Conservation (phyloP, 2,888 invertebrate species). For the Pocota personata region DNA sequence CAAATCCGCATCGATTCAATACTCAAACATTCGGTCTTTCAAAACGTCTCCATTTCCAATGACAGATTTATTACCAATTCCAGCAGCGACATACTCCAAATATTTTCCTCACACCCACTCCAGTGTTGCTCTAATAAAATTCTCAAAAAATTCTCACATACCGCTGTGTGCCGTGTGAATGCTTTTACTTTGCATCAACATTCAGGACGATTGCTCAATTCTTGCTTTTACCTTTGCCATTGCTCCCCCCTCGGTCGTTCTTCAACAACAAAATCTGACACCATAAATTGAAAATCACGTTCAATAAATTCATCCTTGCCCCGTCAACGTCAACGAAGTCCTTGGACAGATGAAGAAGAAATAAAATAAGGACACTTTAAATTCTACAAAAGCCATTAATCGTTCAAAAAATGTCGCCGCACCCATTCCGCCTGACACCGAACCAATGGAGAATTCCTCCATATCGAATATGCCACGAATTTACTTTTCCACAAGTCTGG, state of each 20-base stretch:
- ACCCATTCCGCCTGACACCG: too few relatives aligned
- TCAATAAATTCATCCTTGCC: conserved; percentile 46
- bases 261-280: conserved; percentile 31
- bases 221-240: not conserved
- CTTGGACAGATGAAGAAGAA: not conserved
- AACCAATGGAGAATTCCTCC: conserved; percentile 16
- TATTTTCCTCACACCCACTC: not conserved
- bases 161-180: not conserved
- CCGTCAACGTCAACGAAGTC: conserved; percentile 12
- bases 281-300: conserved; percentile 53
- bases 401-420: conserved; percentile 39
- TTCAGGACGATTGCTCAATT: conserved; percentile 30
- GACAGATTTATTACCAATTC: conserved; percentile 28
- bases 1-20: not conserved
- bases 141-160: not conserved
- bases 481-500: conserved; percentile 32
- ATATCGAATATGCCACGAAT: conserved; percentile 23
- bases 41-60: not conserved
- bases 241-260: not conserved
- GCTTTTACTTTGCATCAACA: not conserved
- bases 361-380: conserved; percentile 15
- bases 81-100: not conserved
- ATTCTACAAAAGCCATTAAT: conserved; percentile 59
- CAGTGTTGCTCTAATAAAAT: not conserved
- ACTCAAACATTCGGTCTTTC: not conserved